A percentile compares a stretch with the other conserved stretches of the same genome.
Evolutionary conservation across 2,113 vertebrate species (phyloP).

Genomic region (Alligator mississippiensis): DNA sequence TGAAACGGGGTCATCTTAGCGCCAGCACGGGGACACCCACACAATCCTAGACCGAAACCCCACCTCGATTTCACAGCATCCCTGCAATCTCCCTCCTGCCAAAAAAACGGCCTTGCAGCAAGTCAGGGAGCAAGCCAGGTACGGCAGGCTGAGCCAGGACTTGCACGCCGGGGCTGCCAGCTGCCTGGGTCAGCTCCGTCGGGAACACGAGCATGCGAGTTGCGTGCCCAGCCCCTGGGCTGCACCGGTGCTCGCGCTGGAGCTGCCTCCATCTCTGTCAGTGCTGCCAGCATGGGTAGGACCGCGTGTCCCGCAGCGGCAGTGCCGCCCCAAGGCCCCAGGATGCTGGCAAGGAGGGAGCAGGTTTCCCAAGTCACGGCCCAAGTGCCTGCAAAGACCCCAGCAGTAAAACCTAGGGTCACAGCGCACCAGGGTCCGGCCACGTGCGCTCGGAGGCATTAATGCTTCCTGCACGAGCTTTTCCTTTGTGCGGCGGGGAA

Average conservation of each 20-base stretch:
- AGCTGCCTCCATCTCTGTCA: neutral
- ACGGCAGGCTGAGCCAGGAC: neutral
- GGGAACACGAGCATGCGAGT: neutral
- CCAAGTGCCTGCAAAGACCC: slow-evolving; percentile 34
- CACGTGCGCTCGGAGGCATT: slow-evolving; percentile 73
- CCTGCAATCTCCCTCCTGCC: neutral
- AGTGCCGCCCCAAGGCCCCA: neutral
- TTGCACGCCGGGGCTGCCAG: neutral
- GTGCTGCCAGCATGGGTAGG: neutral
- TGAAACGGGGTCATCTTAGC: neutral
- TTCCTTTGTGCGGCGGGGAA: slow-evolving; percentile 72
- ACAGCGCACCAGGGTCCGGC: slow-evolving; percentile 64
- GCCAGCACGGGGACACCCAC: neutral
- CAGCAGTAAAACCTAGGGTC: neutral
- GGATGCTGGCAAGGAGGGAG: neutral
- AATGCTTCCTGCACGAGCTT: slow-evolving; percentile 68
- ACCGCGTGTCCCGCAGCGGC: too few relatives aligned
- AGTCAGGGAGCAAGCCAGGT: neutral
- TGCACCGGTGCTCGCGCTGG: neutral
- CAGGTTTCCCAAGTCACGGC: neutral
- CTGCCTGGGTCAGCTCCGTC: neutral
- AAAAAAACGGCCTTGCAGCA: neutral
- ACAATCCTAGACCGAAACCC: fast-evolving
- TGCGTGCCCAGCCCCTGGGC: neutral
- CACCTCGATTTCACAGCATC: neutral